A percentile compares a stretch with the other conserved stretches of the same genome.
Conservation (phyloP, 2,888 invertebrate species). For the Drosophila putrida region DNA sequence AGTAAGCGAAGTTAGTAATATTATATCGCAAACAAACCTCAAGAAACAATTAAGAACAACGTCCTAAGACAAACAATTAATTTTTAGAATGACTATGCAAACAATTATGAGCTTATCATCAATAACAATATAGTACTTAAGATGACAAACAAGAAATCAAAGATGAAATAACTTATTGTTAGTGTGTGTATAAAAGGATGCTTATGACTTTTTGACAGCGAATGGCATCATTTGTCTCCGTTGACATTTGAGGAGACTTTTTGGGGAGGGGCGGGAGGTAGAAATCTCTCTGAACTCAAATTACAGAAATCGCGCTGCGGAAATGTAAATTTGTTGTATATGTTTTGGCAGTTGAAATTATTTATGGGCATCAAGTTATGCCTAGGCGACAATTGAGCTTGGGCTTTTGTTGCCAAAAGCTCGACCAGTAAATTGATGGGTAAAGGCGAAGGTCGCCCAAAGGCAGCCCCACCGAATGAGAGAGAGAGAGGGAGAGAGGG, state of each 20-base stretch:
- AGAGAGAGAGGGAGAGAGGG: too few relatives aligned
- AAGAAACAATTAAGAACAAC: not conserved
- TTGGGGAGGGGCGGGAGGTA: not conserved
- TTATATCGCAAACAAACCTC: not conserved
- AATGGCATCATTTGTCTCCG: conserved; percentile 27
- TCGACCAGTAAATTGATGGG: conserved; percentile 60
- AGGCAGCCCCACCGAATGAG: not conserved
- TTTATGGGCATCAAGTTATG: conserved; percentile 51
- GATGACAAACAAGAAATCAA: conserved; percentile 5
- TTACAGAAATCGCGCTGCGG: conserved; percentile 25
- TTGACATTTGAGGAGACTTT: conserved; percentile 2
- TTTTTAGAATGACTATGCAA: not conserved
- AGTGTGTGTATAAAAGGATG: not conserved
- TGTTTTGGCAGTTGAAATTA: conserved; percentile 46
- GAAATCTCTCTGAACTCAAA: conserved; percentile 1
- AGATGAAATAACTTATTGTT: not conserved
- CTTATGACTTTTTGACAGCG: conserved; percentile 12
- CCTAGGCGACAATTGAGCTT: conserved; percentile 26
- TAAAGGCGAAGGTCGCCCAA: conserved; percentile 68
- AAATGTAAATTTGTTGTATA: conserved; percentile 50
- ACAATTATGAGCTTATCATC: conserved; percentile 3
- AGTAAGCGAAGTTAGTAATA: not conserved
- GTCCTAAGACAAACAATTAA: not conserved
- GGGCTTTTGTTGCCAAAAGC: conserved; percentile 42
- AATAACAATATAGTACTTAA: not conserved